Evolutionary conservation across 2,797 vertebrate genomes (phyloP).

Genomic region (Atherinosoma microstoma): DNA sequence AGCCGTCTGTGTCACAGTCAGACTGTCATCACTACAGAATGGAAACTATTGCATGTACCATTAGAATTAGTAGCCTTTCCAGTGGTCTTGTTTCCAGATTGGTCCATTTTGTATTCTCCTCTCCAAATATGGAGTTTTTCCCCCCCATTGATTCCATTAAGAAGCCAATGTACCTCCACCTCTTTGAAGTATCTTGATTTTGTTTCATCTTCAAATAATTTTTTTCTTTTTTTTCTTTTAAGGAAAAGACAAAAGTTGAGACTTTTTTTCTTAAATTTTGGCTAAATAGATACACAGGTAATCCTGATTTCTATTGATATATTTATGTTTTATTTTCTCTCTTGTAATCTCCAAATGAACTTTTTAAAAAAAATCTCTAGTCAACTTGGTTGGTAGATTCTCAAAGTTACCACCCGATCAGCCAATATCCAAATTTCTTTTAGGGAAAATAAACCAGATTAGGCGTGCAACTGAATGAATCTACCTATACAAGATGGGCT

Average conservation of each 20-base stretch:
- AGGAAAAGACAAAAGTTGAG: no score
- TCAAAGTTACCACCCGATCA: no score
- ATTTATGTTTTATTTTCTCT: no score
- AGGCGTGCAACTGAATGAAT: no score
- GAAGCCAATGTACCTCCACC: background rate
- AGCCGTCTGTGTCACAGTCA: background rate
- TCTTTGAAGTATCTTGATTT: background rate
- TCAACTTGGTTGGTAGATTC: no score
- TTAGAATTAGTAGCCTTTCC: constrained; percentile 6
- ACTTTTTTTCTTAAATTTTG: background rate
- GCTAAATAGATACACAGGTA: background rate
- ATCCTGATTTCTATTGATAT: no score
- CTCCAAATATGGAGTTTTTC: background rate
- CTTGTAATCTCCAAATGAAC: no score
- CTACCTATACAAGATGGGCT: no score
- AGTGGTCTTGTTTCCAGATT: constrained; percentile 3
- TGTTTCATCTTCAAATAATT: background rate
- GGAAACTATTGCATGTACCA: constrained; percentile 30
- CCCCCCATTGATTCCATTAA: constrained; percentile 21
- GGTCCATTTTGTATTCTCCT: background rate
- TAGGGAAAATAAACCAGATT: no score
- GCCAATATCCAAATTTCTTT: no score
- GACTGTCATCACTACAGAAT: background rate
- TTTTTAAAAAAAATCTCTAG: no score
- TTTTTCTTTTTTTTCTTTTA: no score